Evolutionary conservation across 2,797 vertebrate genomes (phyloP), one percentile per base, ranked within the genome.

Genomic region (Sebastes minor): DNA sequence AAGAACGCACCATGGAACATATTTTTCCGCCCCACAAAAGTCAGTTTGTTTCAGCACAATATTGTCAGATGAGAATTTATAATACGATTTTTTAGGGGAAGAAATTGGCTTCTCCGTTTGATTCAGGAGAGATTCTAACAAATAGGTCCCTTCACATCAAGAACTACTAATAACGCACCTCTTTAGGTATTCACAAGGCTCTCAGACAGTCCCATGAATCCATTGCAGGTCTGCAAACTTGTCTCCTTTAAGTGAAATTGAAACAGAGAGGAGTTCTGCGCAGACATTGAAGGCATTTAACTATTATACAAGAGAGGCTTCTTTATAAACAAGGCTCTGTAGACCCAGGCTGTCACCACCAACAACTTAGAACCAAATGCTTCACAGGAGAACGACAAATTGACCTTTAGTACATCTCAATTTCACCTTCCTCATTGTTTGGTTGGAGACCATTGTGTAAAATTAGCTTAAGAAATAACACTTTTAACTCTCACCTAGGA

Each of bases 1-100:
- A 89, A 60, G 86, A 74, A 88, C 67, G 57, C 84, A 90, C 62
- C 68, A 69, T 78, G 30, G 70, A 74, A 80, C 63, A 76, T 38
- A 22, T 30, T 56, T 78, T 79, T 64, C 33, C 28, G 46, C 63
- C 69, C 74, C 61, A 71, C 38, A 57, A 60, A 67, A 81, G 61
- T 79, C 18, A 9, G 16, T 72, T 61, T 64, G 68, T 77, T 59
- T 42, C 49, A 71, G 55, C 66, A 33, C 28, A 38, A 56, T 42
- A 32, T 38, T 38, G 32, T 70, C 38, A 60, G 46, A 70, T 42
- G 46, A 66, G 18, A 81, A 53, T 78, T 23, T 6, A 16, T 57
- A 22, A 18, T 22, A 62, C 13, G 8, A 73, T 38, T 38, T 52
- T 79, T 85, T 4, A 75, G 46, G 73, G 27, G 30, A 60, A 49